Conservation (phyloP, 1,140 invertebrate species). For the Bombus affinis region DNA sequence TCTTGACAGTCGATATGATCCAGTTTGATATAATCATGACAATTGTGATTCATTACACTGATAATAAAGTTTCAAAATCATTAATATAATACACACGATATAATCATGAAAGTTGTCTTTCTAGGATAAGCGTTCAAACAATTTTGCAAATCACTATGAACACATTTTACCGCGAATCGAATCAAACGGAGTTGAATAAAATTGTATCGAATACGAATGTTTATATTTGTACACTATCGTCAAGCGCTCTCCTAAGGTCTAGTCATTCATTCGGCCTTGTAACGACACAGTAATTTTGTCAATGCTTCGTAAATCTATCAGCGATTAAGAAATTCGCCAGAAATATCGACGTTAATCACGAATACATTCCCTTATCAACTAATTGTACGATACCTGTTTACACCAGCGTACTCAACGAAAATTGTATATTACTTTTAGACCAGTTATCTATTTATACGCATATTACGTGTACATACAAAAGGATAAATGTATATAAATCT, state of each 20-base stretch:
- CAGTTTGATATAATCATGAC: neutral
- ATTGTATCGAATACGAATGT: neutral
- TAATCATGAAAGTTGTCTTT: neutral
- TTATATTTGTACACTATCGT: neutral
- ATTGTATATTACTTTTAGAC: neutral
- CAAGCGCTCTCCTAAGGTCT: neutral
- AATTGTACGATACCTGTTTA: too few relatives aligned
- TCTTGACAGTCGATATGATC: too few relatives aligned
- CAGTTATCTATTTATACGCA: constrained; percentile 1
- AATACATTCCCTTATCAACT: neutral
- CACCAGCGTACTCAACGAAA: neutral
- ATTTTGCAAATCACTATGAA: neutral
- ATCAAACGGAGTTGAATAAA: neutral
- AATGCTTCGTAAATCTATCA: neutral
- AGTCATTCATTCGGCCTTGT: constrained; percentile 29
- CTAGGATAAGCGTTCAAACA: neutral
- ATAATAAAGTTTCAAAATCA: neutral
- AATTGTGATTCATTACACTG: too few relatives aligned
- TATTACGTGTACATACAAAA: constrained; percentile 3
- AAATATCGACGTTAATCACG: neutral
- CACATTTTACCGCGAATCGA: neutral
- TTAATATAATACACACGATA: neutral
- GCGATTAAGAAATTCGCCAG: neutral
- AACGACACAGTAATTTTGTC: neutral
- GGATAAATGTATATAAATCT: constrained; percentile 15